phyloP scores from a whole-genome alignment of 2,113 vertebrate genomes.

The Mirza zaza region DNA sequence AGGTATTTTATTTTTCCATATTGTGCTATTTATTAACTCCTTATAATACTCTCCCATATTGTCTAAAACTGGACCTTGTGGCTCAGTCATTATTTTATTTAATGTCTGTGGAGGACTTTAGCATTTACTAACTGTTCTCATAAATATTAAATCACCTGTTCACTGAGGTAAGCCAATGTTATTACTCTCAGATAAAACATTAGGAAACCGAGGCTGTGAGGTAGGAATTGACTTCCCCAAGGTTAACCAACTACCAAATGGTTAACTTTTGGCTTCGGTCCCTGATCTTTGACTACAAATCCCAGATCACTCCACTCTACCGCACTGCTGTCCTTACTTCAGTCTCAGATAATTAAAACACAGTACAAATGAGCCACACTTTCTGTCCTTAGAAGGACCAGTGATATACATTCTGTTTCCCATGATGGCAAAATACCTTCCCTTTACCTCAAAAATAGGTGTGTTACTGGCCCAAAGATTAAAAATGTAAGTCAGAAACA shows the following conservation, averaged over 20 bases:
- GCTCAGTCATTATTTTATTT: not conserved
- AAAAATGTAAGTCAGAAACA: not conserved
- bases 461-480: not conserved
- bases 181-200: not conserved
- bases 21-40: not conserved
- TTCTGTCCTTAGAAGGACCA: not conserved
- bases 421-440: not conserved
- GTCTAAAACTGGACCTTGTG: not conserved
- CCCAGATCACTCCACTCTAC: not conserved
- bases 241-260: not conserved
- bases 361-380: accelerated
- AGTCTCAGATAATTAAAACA: not conserved
- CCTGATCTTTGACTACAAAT: not conserved
- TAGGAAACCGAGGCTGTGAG: not conserved
- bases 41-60: not conserved
- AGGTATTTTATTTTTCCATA: not conserved
- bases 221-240: not conserved
- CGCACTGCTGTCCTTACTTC: not conserved
- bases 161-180: not conserved
- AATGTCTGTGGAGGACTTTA: not conserved
- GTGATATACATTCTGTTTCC: not conserved
- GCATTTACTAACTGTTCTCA: not conserved
- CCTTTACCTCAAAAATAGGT: not conserved
- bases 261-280: not conserved
- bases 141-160: not conserved